Evolutionary conservation across 2,113 vertebrate genomes (phyloP), one percentile per base, ranked within the genome.

Genomic region (Aptenodytes patagonicus): DNA sequence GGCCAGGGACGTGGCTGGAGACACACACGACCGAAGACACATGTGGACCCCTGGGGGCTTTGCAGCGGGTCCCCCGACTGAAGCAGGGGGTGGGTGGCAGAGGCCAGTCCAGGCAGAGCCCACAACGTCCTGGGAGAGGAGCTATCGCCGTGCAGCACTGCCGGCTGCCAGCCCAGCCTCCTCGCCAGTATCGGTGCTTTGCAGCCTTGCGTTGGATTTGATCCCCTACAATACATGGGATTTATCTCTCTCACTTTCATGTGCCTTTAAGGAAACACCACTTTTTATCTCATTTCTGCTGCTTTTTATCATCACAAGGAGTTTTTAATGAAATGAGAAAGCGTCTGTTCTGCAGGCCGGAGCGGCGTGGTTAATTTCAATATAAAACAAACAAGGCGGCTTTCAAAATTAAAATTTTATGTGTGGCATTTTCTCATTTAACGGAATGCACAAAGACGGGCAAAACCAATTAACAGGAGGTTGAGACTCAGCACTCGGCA

Each of bases 361-460:
- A 90, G 91, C 83, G 24, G 97, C 87, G 57, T 66, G 86, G 94
- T 97, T 95, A 97, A 97, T 98, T 97, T 98, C 97, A 98, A 97
- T 97, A 96, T 97, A 98, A 98, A 98, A 98, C 98, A 98, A 98
- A 98, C 98, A 98, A 98, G 98, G 95, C 95, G 6, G 88, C 96
- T 98, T 98, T 98, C 97, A 97, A 97, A 98, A 98, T 98, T 96
- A 98, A 98, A 97, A 97, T 98, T 97, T 97, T 96, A 96, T 96
- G 95, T 98, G 97, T 94, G 97, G 97, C 96, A 79, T 97, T 98
- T 98, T 97, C 96, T 97, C 97, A 84, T 97, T 98, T 97, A 98
- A 97, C 89, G 11, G 96, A 93, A 97, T 68, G 95, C 97, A 96
- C 97, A 98, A 98, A 98, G 97, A 96, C 7, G 64, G 96, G 96